Conservation (phyloP, 2,888 invertebrate species). For the Gonocerus acuteangulatus region DNA sequence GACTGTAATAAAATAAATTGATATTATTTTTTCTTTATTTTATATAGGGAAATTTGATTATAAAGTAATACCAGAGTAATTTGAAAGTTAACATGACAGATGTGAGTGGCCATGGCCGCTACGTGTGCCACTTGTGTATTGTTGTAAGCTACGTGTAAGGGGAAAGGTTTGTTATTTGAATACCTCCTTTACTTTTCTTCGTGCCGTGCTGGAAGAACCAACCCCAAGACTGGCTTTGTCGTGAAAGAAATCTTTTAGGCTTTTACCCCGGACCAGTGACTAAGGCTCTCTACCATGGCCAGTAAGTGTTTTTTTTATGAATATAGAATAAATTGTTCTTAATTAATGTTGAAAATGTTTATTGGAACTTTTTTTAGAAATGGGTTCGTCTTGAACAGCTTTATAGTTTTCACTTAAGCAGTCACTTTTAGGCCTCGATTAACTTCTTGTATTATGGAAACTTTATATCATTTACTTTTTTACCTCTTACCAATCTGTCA, state of each 20-base stretch:
- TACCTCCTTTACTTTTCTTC: conserved; percentile 21
- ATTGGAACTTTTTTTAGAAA: too few species aligned
- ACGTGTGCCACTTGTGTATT: conserved; percentile 36
- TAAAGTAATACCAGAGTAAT: neutral
- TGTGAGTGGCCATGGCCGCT: conserved; percentile 29
- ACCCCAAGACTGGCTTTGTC: conserved; percentile 22
- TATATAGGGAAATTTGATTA: too few species aligned
- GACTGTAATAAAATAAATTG: too few species aligned
- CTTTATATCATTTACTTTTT: too few species aligned
- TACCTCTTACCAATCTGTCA: too few species aligned
- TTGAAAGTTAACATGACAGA: neutral
- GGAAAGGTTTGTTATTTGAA: conserved; percentile 24
- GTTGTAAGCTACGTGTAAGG: conserved; percentile 38
- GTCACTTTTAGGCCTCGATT: too few species aligned
- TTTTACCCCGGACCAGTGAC: conserved; percentile 8
- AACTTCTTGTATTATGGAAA: too few species aligned
- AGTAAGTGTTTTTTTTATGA: conserved; percentile 30
- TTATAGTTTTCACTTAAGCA: too few species aligned
- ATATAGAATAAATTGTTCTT: neutral
- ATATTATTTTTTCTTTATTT: too few species aligned
- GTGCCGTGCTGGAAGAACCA: conserved; percentile 10
- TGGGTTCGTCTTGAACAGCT: too few species aligned
- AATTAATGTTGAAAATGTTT: neutral
- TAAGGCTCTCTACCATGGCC: conserved; percentile 30
- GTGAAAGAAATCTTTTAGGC: conserved; percentile 10